A percentile compares a stretch with the other conserved stretches of the same genome.
These are phyloP conservation scores for Nemopilema nomurai DNA, from an alignment of 30 jellyfish, hydroid and myxozoan species.

Conservation along the genomic window DNA sequence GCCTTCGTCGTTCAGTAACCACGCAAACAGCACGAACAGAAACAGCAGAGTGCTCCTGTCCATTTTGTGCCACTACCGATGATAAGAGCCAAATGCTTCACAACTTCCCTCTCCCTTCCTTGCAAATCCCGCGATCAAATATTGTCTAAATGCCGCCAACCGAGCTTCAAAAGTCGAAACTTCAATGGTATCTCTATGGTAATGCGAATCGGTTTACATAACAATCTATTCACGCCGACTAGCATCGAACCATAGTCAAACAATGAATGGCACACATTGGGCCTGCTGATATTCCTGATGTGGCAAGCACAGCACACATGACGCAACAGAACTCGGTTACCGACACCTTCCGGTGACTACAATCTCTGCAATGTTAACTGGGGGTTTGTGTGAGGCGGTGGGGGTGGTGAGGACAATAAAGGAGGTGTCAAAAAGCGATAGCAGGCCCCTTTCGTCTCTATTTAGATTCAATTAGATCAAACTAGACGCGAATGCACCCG, in stretches of 20 bases:
- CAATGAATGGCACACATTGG: neutral
- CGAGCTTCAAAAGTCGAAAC: neutral
- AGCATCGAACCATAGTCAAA: neutral
- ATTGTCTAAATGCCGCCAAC: neutral
- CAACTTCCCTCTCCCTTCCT: too few relatives aligned
- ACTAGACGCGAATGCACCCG: too few relatives aligned
- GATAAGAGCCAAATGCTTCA: too few relatives aligned
- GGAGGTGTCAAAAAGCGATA: too few relatives aligned
- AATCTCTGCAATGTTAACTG: too few relatives aligned
- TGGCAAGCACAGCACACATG: neutral
- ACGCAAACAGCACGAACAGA: neutral
- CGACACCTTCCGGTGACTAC: too few relatives aligned
- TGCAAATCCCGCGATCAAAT: neutral
- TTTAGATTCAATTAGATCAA: too few relatives aligned
- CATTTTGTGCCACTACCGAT: neutral
- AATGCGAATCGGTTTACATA: neutral
- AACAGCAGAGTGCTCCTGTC: neutral
- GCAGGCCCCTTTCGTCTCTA: too few relatives aligned
- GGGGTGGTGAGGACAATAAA: too few relatives aligned
- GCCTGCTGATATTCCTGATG: neutral
- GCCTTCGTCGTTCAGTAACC: slow-evolving; percentile 8
- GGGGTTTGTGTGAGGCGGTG: too few relatives aligned
- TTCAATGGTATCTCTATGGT: neutral
- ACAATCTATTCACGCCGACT: neutral
- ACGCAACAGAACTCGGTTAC: neutral